Conservation (phyloP, 2,113 vertebrate genomes). For the Myiagra hebetior region DNA sequence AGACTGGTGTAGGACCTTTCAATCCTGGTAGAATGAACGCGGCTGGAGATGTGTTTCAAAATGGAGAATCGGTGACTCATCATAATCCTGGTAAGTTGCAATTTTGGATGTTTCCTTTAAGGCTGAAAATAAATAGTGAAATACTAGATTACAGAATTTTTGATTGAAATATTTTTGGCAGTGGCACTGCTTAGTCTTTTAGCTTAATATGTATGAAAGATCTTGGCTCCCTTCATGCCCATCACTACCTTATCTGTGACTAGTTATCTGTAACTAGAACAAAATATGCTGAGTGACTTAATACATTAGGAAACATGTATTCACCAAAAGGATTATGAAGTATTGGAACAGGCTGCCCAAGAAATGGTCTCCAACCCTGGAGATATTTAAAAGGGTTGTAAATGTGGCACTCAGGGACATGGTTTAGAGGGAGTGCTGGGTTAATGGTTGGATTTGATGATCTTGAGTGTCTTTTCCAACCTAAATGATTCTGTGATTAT, state of each 20-base stretch:
- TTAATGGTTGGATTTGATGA: neutral
- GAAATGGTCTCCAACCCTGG: neutral
- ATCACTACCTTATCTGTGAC: neutral
- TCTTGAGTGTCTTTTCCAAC: neutral
- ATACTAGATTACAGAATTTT: neutral
- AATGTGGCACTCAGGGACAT: too few relatives aligned
- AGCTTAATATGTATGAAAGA: neutral
- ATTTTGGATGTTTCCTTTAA: neutral
- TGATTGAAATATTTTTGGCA: neutral
- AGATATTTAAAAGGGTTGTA: neutral
- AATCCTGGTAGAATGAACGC: conserved; percentile 90
- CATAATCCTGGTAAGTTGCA: conserved; percentile 84
- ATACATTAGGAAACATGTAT: neutral
- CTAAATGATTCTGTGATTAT: neutral
- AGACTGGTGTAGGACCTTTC: conserved; percentile 85
- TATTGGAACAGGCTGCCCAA: neutral
- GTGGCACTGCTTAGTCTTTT: neutral
- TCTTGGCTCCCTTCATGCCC: neutral
- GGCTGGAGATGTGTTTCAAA: conserved; percentile 88
- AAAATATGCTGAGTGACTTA: neutral
- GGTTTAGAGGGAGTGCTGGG: neutral
- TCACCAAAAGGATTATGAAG: neutral
- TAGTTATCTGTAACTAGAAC: neutral
- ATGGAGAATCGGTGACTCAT: conserved; percentile 90
- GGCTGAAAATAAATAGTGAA: neutral